A percentile compares a stretch with the other conserved stretches of the same genome.
phyloP scores from a whole-genome alignment of 2,888 invertebrate genomes.

The Tyria jacobaeae region DNA sequence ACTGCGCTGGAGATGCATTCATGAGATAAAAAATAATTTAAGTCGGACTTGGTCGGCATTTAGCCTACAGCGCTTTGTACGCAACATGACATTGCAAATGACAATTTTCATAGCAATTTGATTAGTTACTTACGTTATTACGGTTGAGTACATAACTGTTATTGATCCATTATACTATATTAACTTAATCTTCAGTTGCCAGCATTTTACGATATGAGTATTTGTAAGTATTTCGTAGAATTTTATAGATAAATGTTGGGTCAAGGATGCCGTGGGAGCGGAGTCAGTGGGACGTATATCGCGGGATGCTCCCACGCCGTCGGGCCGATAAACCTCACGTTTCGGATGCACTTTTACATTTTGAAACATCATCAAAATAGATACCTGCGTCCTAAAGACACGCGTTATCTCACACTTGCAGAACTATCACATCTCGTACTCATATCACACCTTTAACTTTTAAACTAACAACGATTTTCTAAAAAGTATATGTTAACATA shows the following conservation, averaged over 20 bases:
- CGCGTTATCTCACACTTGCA: background rate
- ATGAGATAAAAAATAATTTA: slow-evolving; percentile 75
- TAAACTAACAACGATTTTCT: background rate
- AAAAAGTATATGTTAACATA: too few relatives aligned
- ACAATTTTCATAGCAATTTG: slow-evolving; percentile 50
- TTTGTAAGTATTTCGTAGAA: slow-evolving; percentile 15
- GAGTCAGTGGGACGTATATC: slow-evolving; percentile 50
- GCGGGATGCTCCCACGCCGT: slow-evolving; percentile 54
- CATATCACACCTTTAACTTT: background rate
- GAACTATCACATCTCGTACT: background rate
- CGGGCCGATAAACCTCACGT: slow-evolving; percentile 35
- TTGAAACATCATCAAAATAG: slow-evolving; percentile 40
- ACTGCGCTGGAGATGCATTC: slow-evolving; percentile 67
- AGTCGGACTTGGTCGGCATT: slow-evolving; percentile 64
- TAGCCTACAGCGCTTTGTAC: slow-evolving; percentile 33
- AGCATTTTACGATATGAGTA: background rate
- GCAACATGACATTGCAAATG: slow-evolving; percentile 44
- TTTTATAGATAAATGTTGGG: slow-evolving; percentile 27
- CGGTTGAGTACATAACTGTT: slow-evolving; percentile 12
- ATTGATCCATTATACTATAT: too few relatives aligned
- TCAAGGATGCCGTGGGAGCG: slow-evolving; percentile 55
- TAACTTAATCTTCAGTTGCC: background rate
- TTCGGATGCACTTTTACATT: slow-evolving; percentile 52
- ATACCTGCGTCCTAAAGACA: slow-evolving; percentile 24
- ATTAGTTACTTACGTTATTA: slow-evolving; percentile 30